These are phyloP conservation scores for Monoplex corrugatus DNA, from an alignment of 2,888 invertebrate genomes.

Conservation along the genomic window DNA sequence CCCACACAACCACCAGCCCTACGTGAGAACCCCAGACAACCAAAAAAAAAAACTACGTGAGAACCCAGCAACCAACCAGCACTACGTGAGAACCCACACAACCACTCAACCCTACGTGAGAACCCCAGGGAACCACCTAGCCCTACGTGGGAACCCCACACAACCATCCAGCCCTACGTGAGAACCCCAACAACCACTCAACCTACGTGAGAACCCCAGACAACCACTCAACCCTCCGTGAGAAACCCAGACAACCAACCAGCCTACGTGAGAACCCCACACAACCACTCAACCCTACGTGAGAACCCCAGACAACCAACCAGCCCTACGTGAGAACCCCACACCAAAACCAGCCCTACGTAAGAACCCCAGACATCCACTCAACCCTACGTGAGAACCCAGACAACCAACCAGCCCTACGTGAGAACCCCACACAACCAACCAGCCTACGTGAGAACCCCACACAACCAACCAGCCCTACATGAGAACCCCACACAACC, in stretches of 20 bases:
- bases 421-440: background rate
- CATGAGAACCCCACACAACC: background rate
- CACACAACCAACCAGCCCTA: slow-evolving; percentile 1
- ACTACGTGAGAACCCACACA: background rate
- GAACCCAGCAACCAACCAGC: background rate
- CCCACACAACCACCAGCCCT: background rate
- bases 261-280: too few relatives aligned
- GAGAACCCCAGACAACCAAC: background rate
- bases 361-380: background rate
- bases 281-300: background rate
- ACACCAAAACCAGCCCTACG: background rate
- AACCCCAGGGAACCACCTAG: too few relatives aligned
- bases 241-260: background rate
- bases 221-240: background rate
- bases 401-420: slow-evolving; percentile 2
- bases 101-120: background rate
- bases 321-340: too few relatives aligned
- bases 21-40: background rate
- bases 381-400: too few relatives aligned
- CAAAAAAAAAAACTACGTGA: too few relatives aligned
- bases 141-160: too few relatives aligned
- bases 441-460: too few relatives aligned
- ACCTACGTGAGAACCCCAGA: too few relatives aligned
- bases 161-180: background rate
- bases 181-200: background rate